These are phyloP conservation scores for Trialeurodes vaporariorum DNA, from an alignment of 1,140 invertebrate species.

Conservation along the genomic window DNA sequence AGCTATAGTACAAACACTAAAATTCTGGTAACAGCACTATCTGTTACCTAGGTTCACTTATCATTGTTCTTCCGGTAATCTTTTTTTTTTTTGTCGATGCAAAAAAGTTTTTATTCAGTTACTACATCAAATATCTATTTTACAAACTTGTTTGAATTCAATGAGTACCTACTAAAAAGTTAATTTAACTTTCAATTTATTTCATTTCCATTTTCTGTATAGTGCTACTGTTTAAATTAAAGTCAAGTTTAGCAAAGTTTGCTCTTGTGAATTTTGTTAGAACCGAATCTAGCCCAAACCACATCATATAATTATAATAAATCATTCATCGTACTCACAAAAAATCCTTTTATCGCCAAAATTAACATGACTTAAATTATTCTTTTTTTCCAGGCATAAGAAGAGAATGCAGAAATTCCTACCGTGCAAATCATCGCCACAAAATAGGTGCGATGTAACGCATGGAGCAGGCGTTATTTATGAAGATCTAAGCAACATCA, in stretches of 20 bases:
- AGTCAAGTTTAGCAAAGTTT: neutral
- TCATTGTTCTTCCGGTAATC: too few species aligned
- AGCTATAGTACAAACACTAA: too few species aligned
- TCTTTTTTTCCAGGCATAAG: conserved; percentile 45
- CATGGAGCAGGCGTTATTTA: conserved; percentile 42
- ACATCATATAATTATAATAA: neutral
- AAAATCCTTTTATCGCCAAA: neutral
- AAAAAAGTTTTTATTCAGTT: too few species aligned
- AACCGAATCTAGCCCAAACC: neutral
- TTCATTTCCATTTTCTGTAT: neutral
- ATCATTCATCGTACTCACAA: neutral
- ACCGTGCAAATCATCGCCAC: conserved; percentile 51
- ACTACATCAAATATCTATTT: too few species aligned
- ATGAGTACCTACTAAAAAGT: too few species aligned
- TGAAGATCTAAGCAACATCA: conserved; percentile 43
- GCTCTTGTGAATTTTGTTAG: neutral
- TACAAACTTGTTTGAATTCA: too few species aligned
- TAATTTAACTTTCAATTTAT: too few species aligned
- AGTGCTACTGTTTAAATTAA: neutral
- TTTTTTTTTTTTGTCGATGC: too few species aligned
- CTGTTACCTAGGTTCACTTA: too few species aligned
- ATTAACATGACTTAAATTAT: neutral
- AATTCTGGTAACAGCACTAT: too few species aligned
- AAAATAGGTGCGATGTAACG: conserved; percentile 31
- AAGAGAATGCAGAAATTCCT: conserved; percentile 57